Percentiles rank a stretch among this genome's conserved stretches.
phyloP scores from a whole-genome alignment of 2,888 invertebrate species.

The Ectemnius continuus region DNA sequence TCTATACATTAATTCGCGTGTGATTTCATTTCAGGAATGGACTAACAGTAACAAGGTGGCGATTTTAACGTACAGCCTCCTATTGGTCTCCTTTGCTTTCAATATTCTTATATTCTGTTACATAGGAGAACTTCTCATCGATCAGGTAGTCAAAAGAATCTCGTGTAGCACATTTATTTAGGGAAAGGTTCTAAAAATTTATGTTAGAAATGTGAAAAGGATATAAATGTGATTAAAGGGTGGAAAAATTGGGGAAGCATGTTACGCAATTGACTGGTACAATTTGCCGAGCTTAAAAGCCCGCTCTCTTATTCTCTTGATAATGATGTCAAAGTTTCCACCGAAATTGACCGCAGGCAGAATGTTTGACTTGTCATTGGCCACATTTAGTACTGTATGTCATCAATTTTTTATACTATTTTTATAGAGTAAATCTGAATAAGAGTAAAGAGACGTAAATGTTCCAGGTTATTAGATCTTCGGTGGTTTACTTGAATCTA shows the following conservation, averaged over 20 bases:
- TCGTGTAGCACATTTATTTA: too few relatives aligned
- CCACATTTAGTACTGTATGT: constrained; percentile 58
- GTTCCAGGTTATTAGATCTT: too few relatives aligned
- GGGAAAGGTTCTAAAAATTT: not conserved
- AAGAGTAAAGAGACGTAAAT: too few relatives aligned
- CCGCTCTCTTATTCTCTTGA: too few relatives aligned
- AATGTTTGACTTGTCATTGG: constrained; percentile 52
- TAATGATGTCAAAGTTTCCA: too few relatives aligned
- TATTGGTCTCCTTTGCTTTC: constrained; percentile 47
- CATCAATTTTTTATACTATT: not conserved
- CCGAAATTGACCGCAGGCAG: constrained; percentile 59
- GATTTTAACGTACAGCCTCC: constrained; percentile 40
- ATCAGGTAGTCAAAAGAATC: too few relatives aligned
- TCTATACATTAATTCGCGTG: too few relatives aligned
- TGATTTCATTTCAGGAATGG: constrained; percentile 48
- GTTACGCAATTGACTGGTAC: too few relatives aligned
- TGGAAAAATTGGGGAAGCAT: constrained; percentile 26
- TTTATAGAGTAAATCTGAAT: too few relatives aligned
- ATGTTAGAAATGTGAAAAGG: not conserved
- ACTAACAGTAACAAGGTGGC: constrained; percentile 46
- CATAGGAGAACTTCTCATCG: too few relatives aligned
- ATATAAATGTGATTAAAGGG: constrained; percentile 44
- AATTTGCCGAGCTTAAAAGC: too few relatives aligned
- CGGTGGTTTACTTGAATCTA: too few relatives aligned
- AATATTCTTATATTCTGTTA: constrained; percentile 57